Percentiles rank a stretch among this genome's conserved stretches.
Evolutionary conservation across 1,140 invertebrate genomes (phyloP).

Genomic region (Papilio helenus): DNA sequence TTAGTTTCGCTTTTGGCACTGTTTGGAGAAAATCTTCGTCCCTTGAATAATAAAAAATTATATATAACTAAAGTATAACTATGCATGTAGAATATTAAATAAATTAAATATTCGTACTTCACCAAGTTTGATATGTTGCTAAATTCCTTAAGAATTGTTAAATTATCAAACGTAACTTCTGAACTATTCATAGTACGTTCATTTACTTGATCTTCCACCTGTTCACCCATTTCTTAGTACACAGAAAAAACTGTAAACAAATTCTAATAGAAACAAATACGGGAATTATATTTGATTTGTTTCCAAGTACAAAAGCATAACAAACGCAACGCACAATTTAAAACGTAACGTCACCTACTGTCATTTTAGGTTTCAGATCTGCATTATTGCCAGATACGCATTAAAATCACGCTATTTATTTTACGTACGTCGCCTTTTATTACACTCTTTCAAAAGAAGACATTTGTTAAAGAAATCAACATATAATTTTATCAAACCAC

Average conservation of each 20-base stretch:
- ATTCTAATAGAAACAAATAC: neutral
- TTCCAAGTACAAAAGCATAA: neutral
- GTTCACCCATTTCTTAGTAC: constrained; percentile 55
- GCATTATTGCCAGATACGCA: neutral
- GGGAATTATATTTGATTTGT: neutral
- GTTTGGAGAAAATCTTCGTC: constrained; percentile 76
- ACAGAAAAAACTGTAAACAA: neutral
- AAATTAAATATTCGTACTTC: constrained; percentile 50
- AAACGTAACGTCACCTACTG: constrained; percentile 11
- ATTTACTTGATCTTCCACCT: constrained; percentile 53
- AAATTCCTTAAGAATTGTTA: constrained; percentile 73
- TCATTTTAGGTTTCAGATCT: neutral
- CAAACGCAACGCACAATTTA: neutral
- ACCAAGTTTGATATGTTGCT: constrained; percentile 72
- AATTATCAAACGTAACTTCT: constrained; percentile 68
- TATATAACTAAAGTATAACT: neutral
- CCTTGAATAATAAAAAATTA: constrained; percentile 53
- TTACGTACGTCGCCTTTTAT: neutral
- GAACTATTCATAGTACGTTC: constrained; percentile 63
- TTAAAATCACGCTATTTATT: neutral
- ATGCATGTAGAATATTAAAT: constrained; percentile 17
- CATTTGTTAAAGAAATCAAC: too few relatives aligned
- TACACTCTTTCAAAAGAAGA: neutral
- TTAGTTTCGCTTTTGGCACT: constrained; percentile 72
- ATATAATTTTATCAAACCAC: too few relatives aligned